Base-by-base conservation (phyloP, 1,140 invertebrate species). In the Drosophila gunungcola region DNA sequence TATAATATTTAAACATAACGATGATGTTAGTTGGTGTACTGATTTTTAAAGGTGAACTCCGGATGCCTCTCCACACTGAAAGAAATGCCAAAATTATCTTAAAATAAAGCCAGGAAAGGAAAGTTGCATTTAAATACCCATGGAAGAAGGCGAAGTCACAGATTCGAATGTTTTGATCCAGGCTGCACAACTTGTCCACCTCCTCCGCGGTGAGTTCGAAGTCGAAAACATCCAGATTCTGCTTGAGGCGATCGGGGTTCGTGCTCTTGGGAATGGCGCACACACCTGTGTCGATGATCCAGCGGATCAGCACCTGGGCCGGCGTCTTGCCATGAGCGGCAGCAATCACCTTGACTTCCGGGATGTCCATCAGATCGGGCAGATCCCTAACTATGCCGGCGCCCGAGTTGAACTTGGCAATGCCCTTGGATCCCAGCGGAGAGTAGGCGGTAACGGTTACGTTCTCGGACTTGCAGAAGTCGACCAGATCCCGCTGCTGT, bases 191-290 rank as follows among this genome's bases (percentile, higher is more conserved):
- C 51, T 90, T 79, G 41, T 93, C 79, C 61, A 95, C 93, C 78
- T 96, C 95, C 3, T 93, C 90, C 2, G 92, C 69, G 34, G 91
- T 92, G 52, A 96, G 84, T 67, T 94, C 91, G 80, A 95, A 96
- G 86, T 95, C 94, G 72, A 95, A 95, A 56, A 96, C 93, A 68
- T 95, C 90, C 12, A 95, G 90, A 80, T 95, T 95, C 84, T 94
- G 92, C 81, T 94, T 94, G 1, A 98, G 93, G 80, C 97, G 94
- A 7, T 94, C 91, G 0, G 95, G 93, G 84, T 95, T 97, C 1
- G 95, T 95, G 90, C 96, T 97, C 93, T 98, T 98, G 45, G 97
- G 97, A 89, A 98, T 97, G 13, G 96, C 96, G 42, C 95, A 93
- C 7, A 97, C 93, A 9, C 95, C 95, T 53, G 94, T 93, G 91